These are phyloP conservation scores for Calosoma granatense DNA, from an alignment of 1,140 invertebrate species.

Conservation along the genomic window DNA sequence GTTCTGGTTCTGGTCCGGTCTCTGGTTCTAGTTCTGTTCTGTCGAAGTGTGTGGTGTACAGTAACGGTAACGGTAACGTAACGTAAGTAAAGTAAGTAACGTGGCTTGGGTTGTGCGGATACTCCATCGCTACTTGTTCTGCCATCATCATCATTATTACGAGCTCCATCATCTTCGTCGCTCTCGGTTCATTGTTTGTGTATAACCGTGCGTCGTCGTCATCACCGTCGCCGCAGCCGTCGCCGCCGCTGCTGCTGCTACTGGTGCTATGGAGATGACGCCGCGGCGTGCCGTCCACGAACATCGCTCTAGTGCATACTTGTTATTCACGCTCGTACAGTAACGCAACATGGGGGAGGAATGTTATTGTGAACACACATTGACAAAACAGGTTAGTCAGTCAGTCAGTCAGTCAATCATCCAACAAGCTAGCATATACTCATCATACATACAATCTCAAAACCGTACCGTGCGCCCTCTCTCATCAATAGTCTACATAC, in stretches of 20 bases:
- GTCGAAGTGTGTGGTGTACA: background rate
- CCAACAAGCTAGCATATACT: too few relatives aligned
- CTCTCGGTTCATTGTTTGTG: too few relatives aligned
- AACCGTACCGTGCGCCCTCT: background rate
- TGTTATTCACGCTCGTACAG: slow-evolving; percentile 21
- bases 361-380: slow-evolving; percentile 29
- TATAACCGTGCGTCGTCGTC: background rate
- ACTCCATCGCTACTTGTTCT: background rate
- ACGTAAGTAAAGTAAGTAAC: too few relatives aligned
- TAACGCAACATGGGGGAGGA: slow-evolving; percentile 29
- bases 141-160: too few relatives aligned
- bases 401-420: too few relatives aligned
- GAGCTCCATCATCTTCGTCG: too few relatives aligned
- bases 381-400: slow-evolving; percentile 28
- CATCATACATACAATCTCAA: background rate
- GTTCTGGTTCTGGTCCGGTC: too few relatives aligned
- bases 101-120: background rate
- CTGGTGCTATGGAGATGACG: slow-evolving; percentile 11
- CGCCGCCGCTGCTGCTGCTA: slow-evolving; percentile 4
- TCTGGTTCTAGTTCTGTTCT: background rate
- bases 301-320: slow-evolving; percentile 17
- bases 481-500: background rate
- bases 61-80: too few relatives aligned
- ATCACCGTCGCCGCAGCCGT: background rate
- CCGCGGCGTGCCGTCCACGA: slow-evolving; percentile 11